phyloP scores from a whole-genome alignment of 2,113 vertebrate genomes.

The Seriola dumerili region DNA sequence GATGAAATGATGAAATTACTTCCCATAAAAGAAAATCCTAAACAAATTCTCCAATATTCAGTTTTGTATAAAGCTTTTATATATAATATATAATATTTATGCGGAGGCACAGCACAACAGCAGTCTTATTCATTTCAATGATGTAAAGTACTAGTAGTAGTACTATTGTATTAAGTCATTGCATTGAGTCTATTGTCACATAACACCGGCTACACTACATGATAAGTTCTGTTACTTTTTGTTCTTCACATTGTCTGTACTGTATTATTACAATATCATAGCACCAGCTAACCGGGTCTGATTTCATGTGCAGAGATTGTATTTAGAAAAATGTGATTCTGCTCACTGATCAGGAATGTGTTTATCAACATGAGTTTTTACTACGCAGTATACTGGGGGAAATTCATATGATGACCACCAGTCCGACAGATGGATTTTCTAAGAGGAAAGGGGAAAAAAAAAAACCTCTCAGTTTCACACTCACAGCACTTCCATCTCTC shows the following conservation, averaged over 20 bases:
- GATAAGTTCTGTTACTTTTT: not conserved
- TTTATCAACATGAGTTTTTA: not conserved
- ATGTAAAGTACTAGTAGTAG: not conserved
- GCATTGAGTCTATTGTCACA: not conserved
- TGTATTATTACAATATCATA: conserved; percentile 2
- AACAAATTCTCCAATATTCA: too few relatives aligned
- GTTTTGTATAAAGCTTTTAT: not conserved
- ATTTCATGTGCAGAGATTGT: not conserved
- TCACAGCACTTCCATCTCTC: conserved; percentile 64
- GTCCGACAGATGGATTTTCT: conserved; percentile 56
- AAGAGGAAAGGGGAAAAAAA: conserved; percentile 20
- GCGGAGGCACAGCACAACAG: not conserved
- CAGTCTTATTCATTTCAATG: not conserved
- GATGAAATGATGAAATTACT: not conserved
- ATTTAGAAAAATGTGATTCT: not conserved
- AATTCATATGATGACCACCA: conserved; percentile 41
- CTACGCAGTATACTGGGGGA: not conserved
- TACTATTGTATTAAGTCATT: not conserved
- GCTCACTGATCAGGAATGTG: not conserved
- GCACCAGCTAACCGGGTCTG: not conserved
- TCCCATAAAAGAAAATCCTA: not conserved
- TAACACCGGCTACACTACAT: not conserved
- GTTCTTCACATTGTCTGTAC: not conserved
- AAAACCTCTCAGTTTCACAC: conserved; percentile 56
- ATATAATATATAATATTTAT: not conserved